Evolutionary conservation across 2,888 invertebrate species (phyloP).

Genomic region (Leptinotarsa haldemani): DNA sequence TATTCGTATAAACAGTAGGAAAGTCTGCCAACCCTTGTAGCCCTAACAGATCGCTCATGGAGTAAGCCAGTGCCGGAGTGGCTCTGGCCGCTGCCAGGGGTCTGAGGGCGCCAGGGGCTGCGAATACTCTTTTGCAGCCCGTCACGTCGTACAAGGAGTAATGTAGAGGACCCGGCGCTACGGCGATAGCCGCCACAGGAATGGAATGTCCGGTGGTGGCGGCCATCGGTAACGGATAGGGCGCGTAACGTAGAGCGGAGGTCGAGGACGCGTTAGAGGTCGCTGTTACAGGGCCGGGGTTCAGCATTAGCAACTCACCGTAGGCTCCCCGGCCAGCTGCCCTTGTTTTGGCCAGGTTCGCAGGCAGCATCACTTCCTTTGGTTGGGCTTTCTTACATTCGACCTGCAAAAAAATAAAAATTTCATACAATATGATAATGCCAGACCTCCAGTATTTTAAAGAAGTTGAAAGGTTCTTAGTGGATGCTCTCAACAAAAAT

Average conservation of each 20-base stretch:
- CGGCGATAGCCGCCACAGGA: constrained; percentile 62
- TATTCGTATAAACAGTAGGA: constrained; percentile 76
- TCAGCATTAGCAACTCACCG: constrained; percentile 95
- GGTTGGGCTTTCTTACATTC: constrained; percentile 99
- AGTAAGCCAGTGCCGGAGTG: constrained; percentile 74
- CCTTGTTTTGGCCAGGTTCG: constrained; percentile 94
- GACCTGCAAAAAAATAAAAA: constrained; percentile 76
- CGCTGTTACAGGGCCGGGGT: constrained; percentile 69
- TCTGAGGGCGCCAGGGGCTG: constrained; percentile 66
- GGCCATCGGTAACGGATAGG: constrained; percentile 64
- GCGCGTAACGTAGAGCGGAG: constrained; percentile 74
- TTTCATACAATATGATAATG: no score
- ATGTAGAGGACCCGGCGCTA: constrained; percentile 62
- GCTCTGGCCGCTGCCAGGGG: constrained; percentile 68
- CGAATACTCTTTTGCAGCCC: constrained; percentile 69
- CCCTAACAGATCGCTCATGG: constrained; percentile 78
- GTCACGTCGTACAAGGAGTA: constrained; percentile 68
- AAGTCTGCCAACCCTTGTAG: constrained; percentile 70
- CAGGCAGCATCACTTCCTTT: constrained; percentile 99
- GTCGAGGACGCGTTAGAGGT: constrained; percentile 60
- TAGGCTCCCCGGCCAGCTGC: constrained; percentile 95
- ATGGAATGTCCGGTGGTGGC: constrained; percentile 53
- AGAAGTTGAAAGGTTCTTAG: no score
- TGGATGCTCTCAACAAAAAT: no score
- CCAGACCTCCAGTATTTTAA: no score